phyloP scores from a whole-genome alignment of 2,888 invertebrate genomes.

The Drosophila anomelani region DNA sequence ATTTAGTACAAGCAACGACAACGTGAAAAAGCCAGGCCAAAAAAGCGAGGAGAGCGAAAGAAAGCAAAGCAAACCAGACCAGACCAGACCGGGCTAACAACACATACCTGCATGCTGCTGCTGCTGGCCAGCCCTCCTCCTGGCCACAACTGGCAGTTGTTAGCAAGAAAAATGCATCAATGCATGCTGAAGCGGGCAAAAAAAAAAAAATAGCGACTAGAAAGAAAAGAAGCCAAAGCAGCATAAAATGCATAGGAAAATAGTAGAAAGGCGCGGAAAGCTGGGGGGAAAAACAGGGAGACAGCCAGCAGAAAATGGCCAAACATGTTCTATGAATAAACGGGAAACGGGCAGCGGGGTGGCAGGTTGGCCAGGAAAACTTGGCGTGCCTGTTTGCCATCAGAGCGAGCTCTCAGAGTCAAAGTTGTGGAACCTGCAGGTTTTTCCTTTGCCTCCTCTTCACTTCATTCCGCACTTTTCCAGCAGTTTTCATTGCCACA shows the following conservation, averaged over 20 bases:
- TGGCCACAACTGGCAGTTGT: slow-evolving; percentile 54
- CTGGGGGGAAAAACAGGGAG: not conserved
- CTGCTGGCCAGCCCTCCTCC: slow-evolving; percentile 2
- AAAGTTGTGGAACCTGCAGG: slow-evolving; percentile 43
- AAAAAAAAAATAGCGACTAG: slow-evolving; percentile 1
- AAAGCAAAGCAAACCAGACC: slow-evolving; percentile 57
- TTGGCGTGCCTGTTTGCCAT: slow-evolving; percentile 75
- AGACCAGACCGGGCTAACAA: slow-evolving; percentile 39
- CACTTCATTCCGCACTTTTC: slow-evolving; percentile 9
- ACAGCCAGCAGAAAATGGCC: slow-evolving; percentile 65
- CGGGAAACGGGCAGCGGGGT: slow-evolving; percentile 5
- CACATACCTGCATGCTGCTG: slow-evolving; percentile 31
- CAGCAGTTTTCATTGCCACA: slow-evolving; percentile 70
- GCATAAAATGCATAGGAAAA: slow-evolving; percentile 50
- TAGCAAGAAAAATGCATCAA: slow-evolving; percentile 81
- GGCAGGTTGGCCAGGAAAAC: slow-evolving; percentile 51
- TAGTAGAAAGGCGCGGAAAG: slow-evolving; percentile 32
- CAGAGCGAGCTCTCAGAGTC: slow-evolving; percentile 28
- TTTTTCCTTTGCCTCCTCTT: slow-evolving; percentile 31
- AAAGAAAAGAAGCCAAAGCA: slow-evolving; percentile 65
- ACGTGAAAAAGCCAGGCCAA: slow-evolving; percentile 49
- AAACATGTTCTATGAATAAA: slow-evolving; percentile 63
- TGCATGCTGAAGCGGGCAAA: slow-evolving; percentile 61
- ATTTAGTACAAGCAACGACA: slow-evolving; percentile 63
- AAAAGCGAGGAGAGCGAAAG: slow-evolving; percentile 53